A percentile compares a stretch with the other conserved stretches of the same genome.
Evolutionary conservation across 1,140 invertebrate genomes (phyloP).

Genomic region (Diabrotica virgifera): DNA sequence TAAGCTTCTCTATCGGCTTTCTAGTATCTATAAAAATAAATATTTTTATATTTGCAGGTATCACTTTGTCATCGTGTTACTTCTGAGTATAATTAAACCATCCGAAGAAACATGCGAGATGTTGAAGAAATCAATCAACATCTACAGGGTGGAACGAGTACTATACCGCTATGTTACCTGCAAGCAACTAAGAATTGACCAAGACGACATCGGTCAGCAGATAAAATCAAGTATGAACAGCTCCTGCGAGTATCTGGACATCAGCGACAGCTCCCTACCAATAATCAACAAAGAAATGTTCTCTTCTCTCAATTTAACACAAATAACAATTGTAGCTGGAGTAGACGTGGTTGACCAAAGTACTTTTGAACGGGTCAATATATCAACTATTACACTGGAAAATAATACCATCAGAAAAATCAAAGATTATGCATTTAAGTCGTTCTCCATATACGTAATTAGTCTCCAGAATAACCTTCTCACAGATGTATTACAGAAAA

Average conservation of each 20-base stretch:
- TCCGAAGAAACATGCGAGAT: conserved; percentile 8
- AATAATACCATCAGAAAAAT: conserved; percentile 16
- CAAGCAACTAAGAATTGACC: neutral
- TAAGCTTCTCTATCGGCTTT: no score
- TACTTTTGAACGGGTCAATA: conserved; percentile 9
- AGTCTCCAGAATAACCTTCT: conserved; percentile 10
- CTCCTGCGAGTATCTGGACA: conserved; percentile 8
- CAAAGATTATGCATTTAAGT: conserved; percentile 9
- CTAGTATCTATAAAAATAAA: no score
- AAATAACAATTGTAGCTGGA: conserved; percentile 13
- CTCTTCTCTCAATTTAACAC: conserved; percentile 3
- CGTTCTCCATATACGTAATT: neutral
- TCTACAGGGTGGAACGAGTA: neutral
- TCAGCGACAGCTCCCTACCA: conserved; percentile 18
- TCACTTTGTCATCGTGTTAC: no score
- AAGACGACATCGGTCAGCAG: neutral
- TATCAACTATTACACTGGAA: conserved; percentile 13
- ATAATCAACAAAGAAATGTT: conserved; percentile 15
- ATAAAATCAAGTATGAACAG: conserved; percentile 9
- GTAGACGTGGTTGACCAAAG: conserved; percentile 17
- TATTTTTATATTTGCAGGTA: no score
- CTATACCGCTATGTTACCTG: conserved; percentile 6
- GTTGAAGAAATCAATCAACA: neutral
- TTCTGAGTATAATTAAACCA: neutral
- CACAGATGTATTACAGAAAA: conserved; percentile 1